Percentiles rank a stretch among this genome's conserved stretches.
phyloP scores from a whole-genome alignment of 2,888 invertebrate species.

The Monoplex corrugatus region DNA sequence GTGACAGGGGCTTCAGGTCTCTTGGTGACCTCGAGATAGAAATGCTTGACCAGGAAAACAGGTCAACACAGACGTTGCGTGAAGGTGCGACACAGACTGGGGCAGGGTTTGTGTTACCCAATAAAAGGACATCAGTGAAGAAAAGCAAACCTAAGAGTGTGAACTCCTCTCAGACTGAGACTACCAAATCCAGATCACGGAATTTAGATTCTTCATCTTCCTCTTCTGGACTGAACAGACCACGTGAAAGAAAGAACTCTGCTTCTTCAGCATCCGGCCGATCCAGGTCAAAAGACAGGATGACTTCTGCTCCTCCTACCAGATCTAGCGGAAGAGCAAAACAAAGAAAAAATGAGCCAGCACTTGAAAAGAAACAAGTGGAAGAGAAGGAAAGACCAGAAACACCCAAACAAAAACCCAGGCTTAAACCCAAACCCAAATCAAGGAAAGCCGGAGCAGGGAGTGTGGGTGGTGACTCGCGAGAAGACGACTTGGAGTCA shows the following conservation, averaged over 20 bases:
- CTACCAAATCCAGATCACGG: slow-evolving; percentile 53
- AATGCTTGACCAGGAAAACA: slow-evolving; percentile 57
- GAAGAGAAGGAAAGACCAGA: neutral
- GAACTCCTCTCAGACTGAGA: slow-evolving; percentile 68
- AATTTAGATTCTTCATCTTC: slow-evolving; percentile 38
- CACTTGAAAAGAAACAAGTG: slow-evolving; percentile 34
- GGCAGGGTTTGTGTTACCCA: slow-evolving; percentile 61
- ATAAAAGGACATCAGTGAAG: slow-evolving; percentile 51
- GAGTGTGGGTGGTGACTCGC: slow-evolving; percentile 14
- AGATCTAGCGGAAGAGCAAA: neutral
- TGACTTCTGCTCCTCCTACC: slow-evolving; percentile 22
- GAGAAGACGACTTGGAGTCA: neutral
- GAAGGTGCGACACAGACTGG: slow-evolving; percentile 75
- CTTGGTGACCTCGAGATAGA: slow-evolving; percentile 69
- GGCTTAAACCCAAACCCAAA: slow-evolving; percentile 64
- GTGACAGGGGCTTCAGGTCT: slow-evolving; percentile 68
- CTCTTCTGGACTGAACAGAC: slow-evolving; percentile 14
- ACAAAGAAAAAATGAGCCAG: neutral
- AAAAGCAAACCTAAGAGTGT: slow-evolving; percentile 63
- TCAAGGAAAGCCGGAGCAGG: slow-evolving; percentile 64
- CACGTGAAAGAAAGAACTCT: slow-evolving; percentile 45
- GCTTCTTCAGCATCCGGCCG: slow-evolving; percentile 34
- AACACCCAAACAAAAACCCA: slow-evolving; percentile 23
- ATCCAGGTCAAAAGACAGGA: slow-evolving; percentile 38
- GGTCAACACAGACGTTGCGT: slow-evolving; percentile 69